A percentile compares a stretch with the other conserved stretches of the same genome.
phyloP scores from a whole-genome alignment of 2,113 vertebrate species.

The Cavia aperea region DNA sequence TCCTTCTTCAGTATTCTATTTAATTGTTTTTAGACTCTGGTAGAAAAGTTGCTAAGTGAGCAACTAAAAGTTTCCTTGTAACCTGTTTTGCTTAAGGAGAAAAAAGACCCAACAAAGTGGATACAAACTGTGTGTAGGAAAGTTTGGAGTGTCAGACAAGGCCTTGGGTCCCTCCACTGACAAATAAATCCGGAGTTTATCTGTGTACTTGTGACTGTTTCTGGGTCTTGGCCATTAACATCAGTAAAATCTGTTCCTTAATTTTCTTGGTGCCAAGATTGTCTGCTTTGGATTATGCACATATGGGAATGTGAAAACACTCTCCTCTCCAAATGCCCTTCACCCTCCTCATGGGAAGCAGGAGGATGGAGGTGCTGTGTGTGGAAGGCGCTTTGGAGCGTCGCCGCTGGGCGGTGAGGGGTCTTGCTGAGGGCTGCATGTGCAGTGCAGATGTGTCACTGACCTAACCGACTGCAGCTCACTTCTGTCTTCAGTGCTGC shows the following conservation, averaged over 20 bases:
- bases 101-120: conserved; percentile 9
- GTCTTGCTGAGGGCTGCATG: not conserved
- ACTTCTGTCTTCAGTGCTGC: not conserved
- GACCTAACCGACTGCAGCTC: not conserved
- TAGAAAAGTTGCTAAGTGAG: conserved; percentile 27
- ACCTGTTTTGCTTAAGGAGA: conserved; percentile 4
- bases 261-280: conserved; percentile 40
- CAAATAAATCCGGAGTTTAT: conserved; percentile 49
- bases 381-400: not conserved
- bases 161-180: conserved; percentile 10
- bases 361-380: conserved; percentile 13
- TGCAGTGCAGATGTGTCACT: conserved; percentile 17
- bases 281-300: conserved; percentile 55
- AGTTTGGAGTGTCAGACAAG: conserved; percentile 25
- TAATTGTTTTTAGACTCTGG: conserved; percentile 17
- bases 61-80: not conserved
- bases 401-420: not conserved
- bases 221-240: conserved; percentile 46
- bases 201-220: conserved; percentile 25
- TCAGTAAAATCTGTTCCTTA: conserved; percentile 18
- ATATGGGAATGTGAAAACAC: conserved; percentile 13
- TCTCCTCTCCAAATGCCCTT: not conserved
- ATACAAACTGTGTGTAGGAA: conserved; percentile 16
- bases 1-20: not conserved
- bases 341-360: not conserved